Evolutionary conservation across 2,888 invertebrate species (phyloP), one percentile per base, ranked within the genome.

Genomic region (Morpho deidamia): DNA sequence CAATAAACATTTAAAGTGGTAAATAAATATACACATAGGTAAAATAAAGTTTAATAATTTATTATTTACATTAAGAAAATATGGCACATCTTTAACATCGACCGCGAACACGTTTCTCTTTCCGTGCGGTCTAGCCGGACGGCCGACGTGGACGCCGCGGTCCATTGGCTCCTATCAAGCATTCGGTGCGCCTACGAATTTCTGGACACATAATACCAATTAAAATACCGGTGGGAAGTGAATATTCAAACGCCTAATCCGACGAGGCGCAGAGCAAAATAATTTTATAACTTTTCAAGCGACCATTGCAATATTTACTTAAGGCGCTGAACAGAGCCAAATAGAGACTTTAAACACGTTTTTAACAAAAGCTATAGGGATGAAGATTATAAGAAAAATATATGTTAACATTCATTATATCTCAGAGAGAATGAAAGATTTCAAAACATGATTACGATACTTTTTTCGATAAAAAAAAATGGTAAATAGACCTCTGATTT

Each of bases 171-270:
- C 14, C 41, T 33, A 32, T 41, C 48, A 33, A 60, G 58, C 52
- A 56, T 55, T 54, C 55, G 44, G 51, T 60, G 60, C 61, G 56
- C 60, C 54, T 54, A 56, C 55, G 39, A 80, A 67, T 81, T 83
- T 82, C 63, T 74, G 75, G 50, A 39, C 39, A 49, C 44, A 78
- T 82, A 83, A 84, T 84, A 86, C 88, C 88, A 89, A 89, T 89
- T 84, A 88, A 80, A 83, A 85, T 87, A 88, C 83, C 88, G 88
- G 88, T 88, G 88, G 88, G 88, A 87, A 85, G 74, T 81, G 81
- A 76, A 79, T 82, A 82, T 83, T 83, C 76, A 73, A 77, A 37
- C 77, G 78, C 50, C 59, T 55, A 33, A 46, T 46, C 10, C 49
- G 35, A 47, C 40, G 32, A 42, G 57, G 53, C 56, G 53, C 54